Percentiles rank a stretch among this genome's conserved stretches.
phyloP scores from a whole-genome alignment of 2,113 vertebrate species.

The Erythrocercus mccallii region DNA sequence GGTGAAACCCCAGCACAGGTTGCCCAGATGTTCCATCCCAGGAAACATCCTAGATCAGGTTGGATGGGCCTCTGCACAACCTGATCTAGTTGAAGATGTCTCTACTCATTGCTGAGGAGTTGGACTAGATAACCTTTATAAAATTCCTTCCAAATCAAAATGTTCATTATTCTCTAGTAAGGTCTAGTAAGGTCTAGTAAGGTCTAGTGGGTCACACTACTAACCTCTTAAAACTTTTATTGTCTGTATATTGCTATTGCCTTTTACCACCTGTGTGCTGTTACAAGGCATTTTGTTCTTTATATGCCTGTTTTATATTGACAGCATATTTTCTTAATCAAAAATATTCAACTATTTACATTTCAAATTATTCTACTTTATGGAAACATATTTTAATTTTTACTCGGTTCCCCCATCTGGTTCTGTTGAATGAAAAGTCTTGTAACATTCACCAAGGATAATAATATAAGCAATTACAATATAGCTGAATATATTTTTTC shows the following conservation, averaged over 20 bases:
- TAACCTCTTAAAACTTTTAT: not conserved
- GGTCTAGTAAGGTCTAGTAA: not conserved
- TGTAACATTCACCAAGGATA: conserved; percentile 11
- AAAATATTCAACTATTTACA: not conserved
- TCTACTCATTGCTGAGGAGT: not conserved
- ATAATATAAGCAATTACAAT: conserved; percentile 38
- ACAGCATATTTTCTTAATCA: not conserved
- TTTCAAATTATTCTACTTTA: not conserved
- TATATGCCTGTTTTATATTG: not conserved
- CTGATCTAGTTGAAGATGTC: no score
- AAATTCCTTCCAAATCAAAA: not conserved
- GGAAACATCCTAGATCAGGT: not conserved
- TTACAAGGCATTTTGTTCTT: not conserved
- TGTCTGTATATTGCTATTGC: not conserved
- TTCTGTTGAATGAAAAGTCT: conserved; percentile 13
- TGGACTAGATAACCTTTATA: not conserved
- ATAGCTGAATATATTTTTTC: conserved; percentile 31
- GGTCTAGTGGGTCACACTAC: not conserved
- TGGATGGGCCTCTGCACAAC: rapidly evolving
- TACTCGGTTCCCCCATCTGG: not conserved
- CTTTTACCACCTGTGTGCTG: not conserved
- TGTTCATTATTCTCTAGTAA: not conserved
- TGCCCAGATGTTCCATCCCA: not conserved
- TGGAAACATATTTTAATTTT: conserved; percentile 48
- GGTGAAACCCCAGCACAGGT: rapidly evolving